Conservation (phyloP, 2,888 invertebrate species). For the Andrena minutula region DNA sequence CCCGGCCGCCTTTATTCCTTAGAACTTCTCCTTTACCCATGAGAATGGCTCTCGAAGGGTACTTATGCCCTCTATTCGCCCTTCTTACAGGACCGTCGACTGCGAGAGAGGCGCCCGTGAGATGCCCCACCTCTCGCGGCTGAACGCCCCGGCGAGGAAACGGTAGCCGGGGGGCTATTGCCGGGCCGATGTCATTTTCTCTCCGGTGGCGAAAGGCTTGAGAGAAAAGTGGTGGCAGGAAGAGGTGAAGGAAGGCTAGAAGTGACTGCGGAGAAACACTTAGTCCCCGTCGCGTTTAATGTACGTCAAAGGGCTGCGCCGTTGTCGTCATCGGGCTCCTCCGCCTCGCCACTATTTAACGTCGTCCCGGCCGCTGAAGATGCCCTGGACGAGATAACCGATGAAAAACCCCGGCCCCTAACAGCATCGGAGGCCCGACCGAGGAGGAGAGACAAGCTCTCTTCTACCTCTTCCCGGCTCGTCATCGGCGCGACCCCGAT, state of each 20-base stretch:
- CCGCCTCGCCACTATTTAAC: constrained; percentile 71
- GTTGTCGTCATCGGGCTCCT: constrained; percentile 55
- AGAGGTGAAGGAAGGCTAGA: constrained; percentile 60
- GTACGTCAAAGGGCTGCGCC: constrained; percentile 76
- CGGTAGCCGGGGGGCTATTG: constrained; percentile 60
- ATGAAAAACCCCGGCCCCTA: constrained; percentile 65
- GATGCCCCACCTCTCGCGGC: neutral
- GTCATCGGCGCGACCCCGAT: neutral
- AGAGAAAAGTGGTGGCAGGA: constrained; percentile 55
- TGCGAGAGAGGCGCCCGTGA: constrained; percentile 24
- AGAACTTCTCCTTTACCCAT: constrained; percentile 53
- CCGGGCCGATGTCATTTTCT: constrained; percentile 62
- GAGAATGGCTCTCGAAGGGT: constrained; percentile 49
- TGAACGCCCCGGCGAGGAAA: constrained; percentile 22
- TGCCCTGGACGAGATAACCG: constrained; percentile 70
- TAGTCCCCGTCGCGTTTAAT: constrained; percentile 77
- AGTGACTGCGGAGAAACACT: constrained; percentile 76
- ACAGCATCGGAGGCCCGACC: neutral
- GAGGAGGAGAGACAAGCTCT: neutral
- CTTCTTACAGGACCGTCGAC: constrained; percentile 51
- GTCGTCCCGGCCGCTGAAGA: constrained; percentile 69
- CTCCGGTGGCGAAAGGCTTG: constrained; percentile 56
- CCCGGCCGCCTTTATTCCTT: constrained; percentile 31
- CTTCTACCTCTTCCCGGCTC: neutral
- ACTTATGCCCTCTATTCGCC: constrained; percentile 45